Conservation (phyloP, 2,888 invertebrate genomes). For the Unio delphinus region DNA sequence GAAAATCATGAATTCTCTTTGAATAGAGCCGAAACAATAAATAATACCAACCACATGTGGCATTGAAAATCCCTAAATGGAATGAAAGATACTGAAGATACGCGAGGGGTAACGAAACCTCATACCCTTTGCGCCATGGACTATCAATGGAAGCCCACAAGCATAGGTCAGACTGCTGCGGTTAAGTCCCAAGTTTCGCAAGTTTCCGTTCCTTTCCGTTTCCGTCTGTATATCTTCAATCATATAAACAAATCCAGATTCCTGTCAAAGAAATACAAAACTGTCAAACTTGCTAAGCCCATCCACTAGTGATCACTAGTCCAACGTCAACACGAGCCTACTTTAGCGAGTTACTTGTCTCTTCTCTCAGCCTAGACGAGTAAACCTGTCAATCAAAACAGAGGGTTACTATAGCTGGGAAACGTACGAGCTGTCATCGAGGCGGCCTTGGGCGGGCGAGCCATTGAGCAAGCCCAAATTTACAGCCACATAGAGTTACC, state of each 20-base stretch:
- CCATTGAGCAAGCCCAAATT: slow-evolving; percentile 13
- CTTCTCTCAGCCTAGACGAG: slow-evolving; percentile 59
- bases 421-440: slow-evolving; percentile 64
- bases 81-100: slow-evolving; percentile 27
- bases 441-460: slow-evolving; percentile 33
- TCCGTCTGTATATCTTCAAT: slow-evolving; percentile 29
- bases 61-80: too few species aligned
- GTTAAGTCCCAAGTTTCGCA: slow-evolving; percentile 39
- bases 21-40: slow-evolving; percentile 1
- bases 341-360: slow-evolving; percentile 64
- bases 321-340: slow-evolving; percentile 61
- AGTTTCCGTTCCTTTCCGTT: slow-evolving; percentile 32
- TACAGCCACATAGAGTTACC: slow-evolving; percentile 9
- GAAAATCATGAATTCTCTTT: slow-evolving; percentile 5
- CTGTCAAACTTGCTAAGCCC: slow-evolving; percentile 65
- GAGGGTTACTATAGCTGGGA: slow-evolving; percentile 18
- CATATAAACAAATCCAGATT: slow-evolving; percentile 62
- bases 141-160: slow-evolving; percentile 40
- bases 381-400: slow-evolving; percentile 64
- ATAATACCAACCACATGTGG: slow-evolving; percentile 5
- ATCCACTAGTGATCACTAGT: slow-evolving; percentile 32
- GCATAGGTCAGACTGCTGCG: slow-evolving; percentile 31
- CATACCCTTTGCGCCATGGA: slow-evolving; percentile 65
- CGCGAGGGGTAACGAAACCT: slow-evolving; percentile 26
- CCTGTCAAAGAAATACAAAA: slow-evolving; percentile 65